Percentiles rank a stretch among this genome's conserved stretches.
phyloP scores from a whole-genome alignment of 2,888 invertebrate genomes.

The Sesamia inferens region DNA sequence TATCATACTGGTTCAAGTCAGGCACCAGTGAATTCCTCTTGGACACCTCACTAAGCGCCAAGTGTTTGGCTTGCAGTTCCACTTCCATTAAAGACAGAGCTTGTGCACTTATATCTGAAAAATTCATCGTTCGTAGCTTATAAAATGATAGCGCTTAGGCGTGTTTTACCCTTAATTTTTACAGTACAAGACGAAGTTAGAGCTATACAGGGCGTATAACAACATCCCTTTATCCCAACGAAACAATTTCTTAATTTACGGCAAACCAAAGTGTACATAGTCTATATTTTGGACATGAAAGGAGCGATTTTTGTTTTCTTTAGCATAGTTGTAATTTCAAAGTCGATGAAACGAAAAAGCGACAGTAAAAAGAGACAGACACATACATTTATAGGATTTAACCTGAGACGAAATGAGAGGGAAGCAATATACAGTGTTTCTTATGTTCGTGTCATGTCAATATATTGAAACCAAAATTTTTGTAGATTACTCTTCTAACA shows the following conservation, averaged over 20 bases:
- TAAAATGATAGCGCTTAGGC: not conserved
- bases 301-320: not conserved
- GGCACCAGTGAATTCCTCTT: constrained; percentile 71
- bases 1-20: constrained; percentile 68
- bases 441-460: too few relatives aligned
- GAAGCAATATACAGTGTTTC: too few relatives aligned
- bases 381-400: too few relatives aligned
- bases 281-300: not conserved
- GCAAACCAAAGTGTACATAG: not conserved
- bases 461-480: too few relatives aligned
- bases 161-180: not conserved
- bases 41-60: constrained; percentile 80
- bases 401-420: too few relatives aligned
- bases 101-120: constrained; percentile 73
- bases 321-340: too few relatives aligned
- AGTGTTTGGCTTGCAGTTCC: constrained; percentile 79
- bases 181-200: not conserved
- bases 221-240: not conserved
- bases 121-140: constrained; percentile 28
- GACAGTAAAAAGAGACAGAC: too few relatives aligned
- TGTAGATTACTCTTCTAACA: too few relatives aligned
- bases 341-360: too few relatives aligned
- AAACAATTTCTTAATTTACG: not conserved
- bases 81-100: constrained; percentile 82
- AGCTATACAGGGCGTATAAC: not conserved